Evolutionary conservation across 2,888 invertebrate genomes (phyloP).

Genomic region (Chloromyia formosa): DNA sequence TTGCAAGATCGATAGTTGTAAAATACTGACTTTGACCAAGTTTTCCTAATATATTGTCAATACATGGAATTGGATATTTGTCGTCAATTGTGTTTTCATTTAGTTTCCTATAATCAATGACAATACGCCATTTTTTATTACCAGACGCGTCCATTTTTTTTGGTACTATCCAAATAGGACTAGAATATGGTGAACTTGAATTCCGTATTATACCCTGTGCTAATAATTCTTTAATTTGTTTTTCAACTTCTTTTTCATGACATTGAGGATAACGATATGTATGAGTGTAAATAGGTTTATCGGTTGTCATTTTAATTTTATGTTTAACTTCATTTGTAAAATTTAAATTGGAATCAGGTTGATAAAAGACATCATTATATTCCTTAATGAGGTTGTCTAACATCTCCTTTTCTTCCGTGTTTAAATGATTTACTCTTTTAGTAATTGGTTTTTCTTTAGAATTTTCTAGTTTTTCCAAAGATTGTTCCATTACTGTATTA

Average conservation of each 20-base stretch:
- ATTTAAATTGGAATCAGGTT: not conserved
- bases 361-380: not conserved
- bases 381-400: not conserved
- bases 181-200: not conserved
- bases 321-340: not conserved
- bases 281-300: not conserved
- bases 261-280: not conserved
- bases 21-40: not conserved
- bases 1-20: not conserved
- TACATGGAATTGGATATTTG: not conserved
- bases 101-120: not conserved
- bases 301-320: not conserved
- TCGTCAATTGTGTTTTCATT: conserved; percentile 12
- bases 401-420: not conserved
- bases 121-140: conserved; percentile 6
- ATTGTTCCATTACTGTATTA: too few species aligned
- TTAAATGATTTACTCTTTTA: not conserved
- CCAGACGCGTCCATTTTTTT: not conserved
- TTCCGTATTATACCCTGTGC: not conserved
- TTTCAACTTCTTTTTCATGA: not conserved
- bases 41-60: not conserved
- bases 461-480: too few species aligned
- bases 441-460: too few species aligned
- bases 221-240: not conserved
- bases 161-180: not conserved